A percentile compares a stretch with the other conserved stretches of the same genome.
phyloP scores from a whole-genome alignment of 2,888 invertebrate species.

The Hecatera dysodea region DNA sequence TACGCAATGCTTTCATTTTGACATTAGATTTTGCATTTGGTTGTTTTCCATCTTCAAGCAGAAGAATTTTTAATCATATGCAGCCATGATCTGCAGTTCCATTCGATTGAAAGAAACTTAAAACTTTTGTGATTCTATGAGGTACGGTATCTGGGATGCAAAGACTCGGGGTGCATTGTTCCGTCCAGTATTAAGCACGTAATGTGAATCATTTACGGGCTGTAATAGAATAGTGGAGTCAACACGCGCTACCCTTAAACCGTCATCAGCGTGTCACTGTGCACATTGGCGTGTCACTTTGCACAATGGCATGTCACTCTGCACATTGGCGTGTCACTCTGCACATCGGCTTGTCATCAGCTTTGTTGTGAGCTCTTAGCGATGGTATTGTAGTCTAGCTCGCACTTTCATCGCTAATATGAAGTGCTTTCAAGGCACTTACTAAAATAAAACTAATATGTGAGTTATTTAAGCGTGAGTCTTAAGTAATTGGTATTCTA shows the following conservation, averaged over 20 bases:
- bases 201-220: neutral
- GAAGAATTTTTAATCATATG: too few species aligned
- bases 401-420: constrained; percentile 12
- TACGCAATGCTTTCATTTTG: too few species aligned
- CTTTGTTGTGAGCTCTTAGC: constrained; percentile 13
- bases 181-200: neutral
- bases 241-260: constrained; percentile 15
- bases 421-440: constrained; percentile 39
- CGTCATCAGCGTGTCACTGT: constrained; percentile 30
- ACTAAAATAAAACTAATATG: constrained; percentile 48
- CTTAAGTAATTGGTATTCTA: too few species aligned
- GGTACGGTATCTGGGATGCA: neutral
- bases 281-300: constrained; percentile 49
- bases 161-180: neutral
- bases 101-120: too few species aligned
- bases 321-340: constrained; percentile 29
- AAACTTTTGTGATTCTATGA: too few species aligned
- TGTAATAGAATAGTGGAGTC: neutral
- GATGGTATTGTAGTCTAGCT: constrained; percentile 29
- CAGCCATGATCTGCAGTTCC: too few species aligned
- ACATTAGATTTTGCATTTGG: too few species aligned
- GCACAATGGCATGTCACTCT: too few species aligned
- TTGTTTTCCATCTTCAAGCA: too few species aligned
- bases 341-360: constrained; percentile 51
- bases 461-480: neutral